A percentile compares a stretch with the other conserved stretches of the same genome.
phyloP scores from a whole-genome alignment of 2,113 vertebrate species.

The Sander lucioperca region DNA sequence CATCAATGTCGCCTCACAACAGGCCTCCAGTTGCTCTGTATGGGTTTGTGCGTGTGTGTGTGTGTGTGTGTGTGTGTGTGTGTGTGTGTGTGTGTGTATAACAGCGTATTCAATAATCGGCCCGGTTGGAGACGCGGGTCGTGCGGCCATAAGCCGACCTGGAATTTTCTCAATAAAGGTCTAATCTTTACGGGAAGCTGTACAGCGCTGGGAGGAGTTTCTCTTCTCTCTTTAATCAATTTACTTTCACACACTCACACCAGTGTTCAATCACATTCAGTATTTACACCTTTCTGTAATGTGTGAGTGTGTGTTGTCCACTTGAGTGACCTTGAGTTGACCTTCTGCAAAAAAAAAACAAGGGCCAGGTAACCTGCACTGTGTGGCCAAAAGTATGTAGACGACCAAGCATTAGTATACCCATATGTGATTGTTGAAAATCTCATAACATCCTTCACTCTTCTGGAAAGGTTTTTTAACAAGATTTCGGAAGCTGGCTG shows the following conservation, averaged over 20 bases:
- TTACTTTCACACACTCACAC: conserved; percentile 5
- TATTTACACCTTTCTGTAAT: neutral
- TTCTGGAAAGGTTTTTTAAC: neutral
- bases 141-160: conserved; percentile 85
- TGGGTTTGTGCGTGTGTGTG: conserved; percentile 51
- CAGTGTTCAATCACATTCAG: neutral
- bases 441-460: neutral
- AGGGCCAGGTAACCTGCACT: neutral
- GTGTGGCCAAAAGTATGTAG: neutral
- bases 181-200: conserved; percentile 84
- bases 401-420: neutral
- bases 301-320: neutral
- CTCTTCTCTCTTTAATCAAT: conserved; percentile 33
- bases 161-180: conserved; percentile 89
- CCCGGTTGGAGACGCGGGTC: conserved; percentile 76
- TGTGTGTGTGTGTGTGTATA: conserved; percentile 52
- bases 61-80: conserved; percentile 51
- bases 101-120: conserved; percentile 70
- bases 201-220: conserved; percentile 56
- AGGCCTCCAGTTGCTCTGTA: conserved; percentile 65
- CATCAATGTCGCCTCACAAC: conserved; percentile 77
- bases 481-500: neutral
- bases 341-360: neutral
- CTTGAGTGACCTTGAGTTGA: conserved; percentile 30
- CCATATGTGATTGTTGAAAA: neutral